These are phyloP conservation scores for Xylocampa areola DNA, from an alignment of 2,888 invertebrate species.

Conservation along the genomic window DNA sequence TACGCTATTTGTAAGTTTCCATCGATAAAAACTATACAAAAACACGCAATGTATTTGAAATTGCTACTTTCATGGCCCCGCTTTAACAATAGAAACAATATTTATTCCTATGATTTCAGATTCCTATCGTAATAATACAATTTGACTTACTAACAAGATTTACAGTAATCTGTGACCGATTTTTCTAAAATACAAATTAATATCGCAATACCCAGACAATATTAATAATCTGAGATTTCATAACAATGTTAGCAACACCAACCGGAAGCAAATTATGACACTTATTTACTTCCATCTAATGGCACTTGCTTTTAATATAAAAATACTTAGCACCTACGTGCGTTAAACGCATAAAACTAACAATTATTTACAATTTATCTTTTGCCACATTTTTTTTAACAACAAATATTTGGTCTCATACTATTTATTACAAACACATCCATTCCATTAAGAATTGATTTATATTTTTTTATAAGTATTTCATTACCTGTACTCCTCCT, in stretches of 20 bases:
- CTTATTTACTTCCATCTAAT: conserved; percentile 74
- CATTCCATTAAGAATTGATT: conserved; percentile 72
- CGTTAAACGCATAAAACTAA: conserved; percentile 79
- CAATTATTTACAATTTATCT: conserved; percentile 71
- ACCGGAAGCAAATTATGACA: conserved; percentile 71
- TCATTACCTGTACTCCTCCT: conserved; percentile 52
- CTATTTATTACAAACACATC: conserved; percentile 54
- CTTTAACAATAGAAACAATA: conserved; percentile 32
- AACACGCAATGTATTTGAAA: conserved; percentile 10
- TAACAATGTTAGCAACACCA: conserved; percentile 70
- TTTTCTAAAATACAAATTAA: conserved; percentile 46
- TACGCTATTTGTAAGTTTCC: conserved; percentile 5
- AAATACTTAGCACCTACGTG: conserved; percentile 76
- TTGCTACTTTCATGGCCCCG: conserved; percentile 22
- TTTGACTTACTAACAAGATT: conserved; percentile 44
- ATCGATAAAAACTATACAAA: conserved; percentile 2
- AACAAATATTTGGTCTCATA: conserved; percentile 65
- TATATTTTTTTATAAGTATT: conserved; percentile 56
- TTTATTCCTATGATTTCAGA: conserved; percentile 40
- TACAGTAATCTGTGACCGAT: conserved; percentile 58
- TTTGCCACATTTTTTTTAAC: conserved; percentile 69
- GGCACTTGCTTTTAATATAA: conserved; percentile 76
- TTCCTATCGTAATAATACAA: conserved; percentile 58
- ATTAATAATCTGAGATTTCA: conserved; percentile 68
- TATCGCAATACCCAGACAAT: conserved; percentile 57